Percentiles rank a stretch among this genome's conserved stretches.
Conservation (phyloP, 1,140 invertebrate species). For the Euglossa dilemma region DNA sequence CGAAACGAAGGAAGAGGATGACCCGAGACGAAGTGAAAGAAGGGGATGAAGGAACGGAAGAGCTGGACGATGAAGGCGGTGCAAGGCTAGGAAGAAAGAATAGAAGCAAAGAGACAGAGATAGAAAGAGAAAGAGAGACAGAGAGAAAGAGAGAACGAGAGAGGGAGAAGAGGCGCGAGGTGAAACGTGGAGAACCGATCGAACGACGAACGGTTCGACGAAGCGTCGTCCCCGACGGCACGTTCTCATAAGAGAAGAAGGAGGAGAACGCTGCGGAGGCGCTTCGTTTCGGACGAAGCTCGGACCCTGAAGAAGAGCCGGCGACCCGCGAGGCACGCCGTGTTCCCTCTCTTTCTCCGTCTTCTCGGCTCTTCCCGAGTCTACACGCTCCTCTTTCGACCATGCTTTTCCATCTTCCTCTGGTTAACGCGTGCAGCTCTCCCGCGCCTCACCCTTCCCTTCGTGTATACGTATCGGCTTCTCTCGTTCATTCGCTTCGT, state of each 20-base stretch:
- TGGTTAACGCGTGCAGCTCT: neutral
- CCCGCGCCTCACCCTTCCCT: constrained; percentile 2
- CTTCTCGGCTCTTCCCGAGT: constrained; percentile 59
- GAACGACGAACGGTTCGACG: constrained; percentile 41
- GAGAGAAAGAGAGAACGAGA: neutral
- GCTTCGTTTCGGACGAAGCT: constrained; percentile 78
- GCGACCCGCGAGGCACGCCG: constrained; percentile 78
- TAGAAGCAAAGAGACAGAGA: neutral
- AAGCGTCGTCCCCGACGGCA: constrained; percentile 44
- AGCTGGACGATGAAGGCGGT: neutral
- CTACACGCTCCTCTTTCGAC: constrained; percentile 37
- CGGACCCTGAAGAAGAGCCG: constrained; percentile 80
- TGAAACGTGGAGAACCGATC: constrained; percentile 43
- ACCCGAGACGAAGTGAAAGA: neutral
- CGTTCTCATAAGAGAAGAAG: constrained; percentile 63
- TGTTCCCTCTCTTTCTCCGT: constrained; percentile 63
- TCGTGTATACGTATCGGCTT: constrained; percentile 41
- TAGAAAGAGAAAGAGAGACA: neutral
- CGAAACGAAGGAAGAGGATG: neutral
- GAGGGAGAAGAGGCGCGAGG: constrained; percentile 8
- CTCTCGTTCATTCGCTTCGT: constrained; percentile 51
- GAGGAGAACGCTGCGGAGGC: constrained; percentile 67
- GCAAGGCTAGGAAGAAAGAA: neutral
- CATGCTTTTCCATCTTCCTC: constrained; percentile 2
- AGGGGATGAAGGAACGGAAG: neutral